Conservation (phyloP, 2,113 vertebrate genomes). For the Anser brachyrhynchus region DNA sequence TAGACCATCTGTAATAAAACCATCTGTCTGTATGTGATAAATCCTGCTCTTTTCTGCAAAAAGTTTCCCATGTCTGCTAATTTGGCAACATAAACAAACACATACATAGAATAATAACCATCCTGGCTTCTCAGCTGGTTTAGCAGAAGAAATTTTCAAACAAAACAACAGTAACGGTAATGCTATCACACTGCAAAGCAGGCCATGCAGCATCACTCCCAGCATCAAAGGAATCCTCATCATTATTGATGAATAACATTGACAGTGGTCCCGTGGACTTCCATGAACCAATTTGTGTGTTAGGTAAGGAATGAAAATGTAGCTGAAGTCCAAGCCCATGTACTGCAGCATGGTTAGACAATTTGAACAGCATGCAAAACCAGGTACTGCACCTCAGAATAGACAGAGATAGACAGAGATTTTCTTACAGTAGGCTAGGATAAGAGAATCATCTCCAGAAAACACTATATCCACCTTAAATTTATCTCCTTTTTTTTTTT, state of each 20-base stretch:
- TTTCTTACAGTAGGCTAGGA: not conserved
- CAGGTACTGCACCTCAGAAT: not conserved
- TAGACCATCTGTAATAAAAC: not conserved
- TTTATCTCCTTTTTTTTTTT: not conserved
- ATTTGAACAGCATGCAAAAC: not conserved
- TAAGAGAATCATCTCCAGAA: not conserved
- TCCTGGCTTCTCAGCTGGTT: not conserved
- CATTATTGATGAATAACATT: too few relatives aligned
- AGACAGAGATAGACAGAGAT: not conserved
- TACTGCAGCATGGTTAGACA: not conserved
- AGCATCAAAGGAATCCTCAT: not conserved
- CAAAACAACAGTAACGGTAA: not conserved
- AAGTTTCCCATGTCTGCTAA: not conserved
- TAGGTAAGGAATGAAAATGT: not conserved
- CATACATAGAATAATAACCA: not conserved
- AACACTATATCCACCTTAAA: not conserved
- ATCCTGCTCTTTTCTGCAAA: not conserved
- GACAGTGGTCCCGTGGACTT: not conserved
- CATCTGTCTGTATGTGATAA: not conserved
- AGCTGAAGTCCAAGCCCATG: rapidly evolving
- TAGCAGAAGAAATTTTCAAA: not conserved
- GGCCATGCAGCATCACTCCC: not conserved
- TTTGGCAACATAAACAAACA: not conserved
- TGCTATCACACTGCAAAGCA: not conserved
- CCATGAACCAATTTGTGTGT: not conserved